phyloP scores from a whole-genome alignment of 2,888 invertebrate species.

The Leptinotarsa tumamoca region DNA sequence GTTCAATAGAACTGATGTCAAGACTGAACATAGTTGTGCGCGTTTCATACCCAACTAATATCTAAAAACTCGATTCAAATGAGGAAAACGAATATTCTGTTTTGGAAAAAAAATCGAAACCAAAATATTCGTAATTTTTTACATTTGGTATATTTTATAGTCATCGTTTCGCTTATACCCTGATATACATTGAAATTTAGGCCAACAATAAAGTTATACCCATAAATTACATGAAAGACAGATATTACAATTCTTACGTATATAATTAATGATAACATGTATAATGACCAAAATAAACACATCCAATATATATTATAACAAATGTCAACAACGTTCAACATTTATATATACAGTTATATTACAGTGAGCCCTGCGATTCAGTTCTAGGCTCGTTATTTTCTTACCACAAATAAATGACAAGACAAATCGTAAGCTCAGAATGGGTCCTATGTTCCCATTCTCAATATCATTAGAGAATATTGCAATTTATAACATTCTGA shows the following conservation, averaged over 20 bases:
- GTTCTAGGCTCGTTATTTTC: slow-evolving; percentile 30
- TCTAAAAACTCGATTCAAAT: not conserved
- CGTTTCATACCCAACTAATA: not conserved
- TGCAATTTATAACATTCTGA: no score
- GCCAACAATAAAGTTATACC: slow-evolving; percentile 22
- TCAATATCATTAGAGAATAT: no score
- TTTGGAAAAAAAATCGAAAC: not conserved
- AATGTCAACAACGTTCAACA: slow-evolving; percentile 25
- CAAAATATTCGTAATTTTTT: not conserved
- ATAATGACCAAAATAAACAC: slow-evolving; percentile 11
- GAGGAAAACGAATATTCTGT: not conserved
- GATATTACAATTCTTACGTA: not conserved
- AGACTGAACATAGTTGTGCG: slow-evolving; percentile 1
- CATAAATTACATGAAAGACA: not conserved
- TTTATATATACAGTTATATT: slow-evolving; percentile 16
- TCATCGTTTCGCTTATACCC: slow-evolving; percentile 24
- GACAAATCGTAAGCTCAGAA: not conserved
- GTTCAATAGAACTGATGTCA: not conserved
- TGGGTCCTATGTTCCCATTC: not conserved
- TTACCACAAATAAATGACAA: slow-evolving; percentile 9
- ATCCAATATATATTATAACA: slow-evolving; percentile 19
- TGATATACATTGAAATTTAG: slow-evolving; percentile 28
- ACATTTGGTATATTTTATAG: slow-evolving; percentile 17
- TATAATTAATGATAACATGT: not conserved
- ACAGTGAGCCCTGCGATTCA: slow-evolving; percentile 28